phyloP scores from a whole-genome alignment of 2,113 vertebrate species.

The Hymenochirus boettgeri region DNA sequence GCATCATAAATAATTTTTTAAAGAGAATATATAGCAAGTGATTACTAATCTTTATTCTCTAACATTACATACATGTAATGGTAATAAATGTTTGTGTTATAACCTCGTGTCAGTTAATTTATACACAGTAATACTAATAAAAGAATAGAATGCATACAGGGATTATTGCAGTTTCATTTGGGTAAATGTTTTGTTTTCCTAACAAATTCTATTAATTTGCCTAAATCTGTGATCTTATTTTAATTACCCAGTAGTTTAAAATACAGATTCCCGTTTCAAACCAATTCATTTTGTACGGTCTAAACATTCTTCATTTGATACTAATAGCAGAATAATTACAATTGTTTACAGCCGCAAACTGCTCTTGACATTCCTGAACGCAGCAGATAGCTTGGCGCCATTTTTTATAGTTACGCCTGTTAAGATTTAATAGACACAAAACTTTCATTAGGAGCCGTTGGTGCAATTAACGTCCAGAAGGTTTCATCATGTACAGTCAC shows the following conservation, averaged over 20 bases:
- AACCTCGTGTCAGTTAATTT: too few relatives aligned
- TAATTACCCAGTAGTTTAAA: background rate
- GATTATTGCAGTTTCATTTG: too few relatives aligned
- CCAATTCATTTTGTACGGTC: conserved; percentile 32
- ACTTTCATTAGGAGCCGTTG: conserved; percentile 71
- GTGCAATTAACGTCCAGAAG: conserved; percentile 76
- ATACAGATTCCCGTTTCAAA: conserved; percentile 15
- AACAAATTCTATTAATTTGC: background rate
- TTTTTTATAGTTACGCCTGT: conserved; percentile 76
- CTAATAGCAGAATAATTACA: conserved; percentile 52
- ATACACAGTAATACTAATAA: too few relatives aligned
- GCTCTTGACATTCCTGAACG: conserved; percentile 60
- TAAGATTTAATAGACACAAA: conserved; percentile 75
- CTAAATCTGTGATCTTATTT: background rate
- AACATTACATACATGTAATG: too few relatives aligned
- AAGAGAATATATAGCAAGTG: too few relatives aligned
- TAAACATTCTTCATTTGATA: conserved; percentile 40
- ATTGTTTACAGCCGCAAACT: conserved; percentile 55
- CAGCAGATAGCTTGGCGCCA: conserved; percentile 66
- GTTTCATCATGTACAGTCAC: conserved; percentile 54
- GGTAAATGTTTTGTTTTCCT: background rate
- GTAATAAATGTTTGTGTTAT: too few relatives aligned
- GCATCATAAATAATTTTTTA: too few relatives aligned
- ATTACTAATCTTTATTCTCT: too few relatives aligned
- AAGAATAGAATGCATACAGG: too few relatives aligned